A percentile compares a stretch with the other conserved stretches of the same genome.
These are phyloP conservation scores for Andrena fulva DNA, from an alignment of 2,888 invertebrate species.

Conservation along the genomic window DNA sequence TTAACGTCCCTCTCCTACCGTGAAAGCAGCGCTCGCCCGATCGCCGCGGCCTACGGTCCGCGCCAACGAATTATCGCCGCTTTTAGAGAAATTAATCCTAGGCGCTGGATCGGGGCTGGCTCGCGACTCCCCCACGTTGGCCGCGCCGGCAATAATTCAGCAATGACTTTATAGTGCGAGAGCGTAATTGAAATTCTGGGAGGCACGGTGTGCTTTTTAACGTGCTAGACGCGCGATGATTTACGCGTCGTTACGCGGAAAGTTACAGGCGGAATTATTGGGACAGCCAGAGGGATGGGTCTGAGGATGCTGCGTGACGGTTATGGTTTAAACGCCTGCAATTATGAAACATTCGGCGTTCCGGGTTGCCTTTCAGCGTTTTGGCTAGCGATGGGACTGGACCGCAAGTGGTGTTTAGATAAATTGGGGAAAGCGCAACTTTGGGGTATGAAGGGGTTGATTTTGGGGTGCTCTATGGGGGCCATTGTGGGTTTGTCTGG, in stretches of 20 bases:
- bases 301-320: neutral
- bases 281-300: neutral
- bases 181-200: constrained; percentile 55
- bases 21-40: constrained; percentile 59
- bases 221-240: constrained; percentile 24
- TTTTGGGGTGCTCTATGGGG: no score
- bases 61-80: constrained; percentile 57
- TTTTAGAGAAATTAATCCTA: constrained; percentile 68
- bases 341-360: neutral
- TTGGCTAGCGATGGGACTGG: no score
- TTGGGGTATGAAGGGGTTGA: no score
- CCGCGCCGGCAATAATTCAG: constrained; percentile 47
- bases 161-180: constrained; percentile 54
- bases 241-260: constrained; percentile 24
- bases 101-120: constrained; percentile 53
- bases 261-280: constrained; percentile 21
- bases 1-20: constrained; percentile 77
- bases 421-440: no score
- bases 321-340: neutral
- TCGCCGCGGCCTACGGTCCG: constrained; percentile 51
- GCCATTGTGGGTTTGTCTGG: no score
- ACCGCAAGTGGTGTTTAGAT: neutral
- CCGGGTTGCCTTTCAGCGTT: neutral
- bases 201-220: constrained; percentile 19
- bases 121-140: constrained; percentile 22